Conservation (phyloP, 1,140 invertebrate genomes). For the Ptiloglossa arizonensis region DNA sequence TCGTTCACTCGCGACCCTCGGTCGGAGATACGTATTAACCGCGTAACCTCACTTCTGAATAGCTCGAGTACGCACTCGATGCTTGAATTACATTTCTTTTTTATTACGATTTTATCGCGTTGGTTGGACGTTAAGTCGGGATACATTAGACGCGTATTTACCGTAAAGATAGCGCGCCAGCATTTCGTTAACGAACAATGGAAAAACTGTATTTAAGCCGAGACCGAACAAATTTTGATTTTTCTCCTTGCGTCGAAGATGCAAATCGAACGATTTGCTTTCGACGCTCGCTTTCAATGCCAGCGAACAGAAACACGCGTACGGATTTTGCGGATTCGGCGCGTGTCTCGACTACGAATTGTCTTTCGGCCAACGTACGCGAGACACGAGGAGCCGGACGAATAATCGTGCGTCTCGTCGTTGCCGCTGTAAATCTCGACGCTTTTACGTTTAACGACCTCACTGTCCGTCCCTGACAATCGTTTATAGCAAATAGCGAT, state of each 20-base stretch:
- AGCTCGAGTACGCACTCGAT: conserved; percentile 26
- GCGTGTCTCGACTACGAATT: neutral
- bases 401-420: too few relatives aligned
- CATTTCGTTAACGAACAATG: conserved; percentile 7
- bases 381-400: neutral
- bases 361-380: neutral
- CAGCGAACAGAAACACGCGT: too few relatives aligned
- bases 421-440: neutral
- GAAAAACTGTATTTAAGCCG: neutral
- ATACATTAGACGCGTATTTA: conserved; percentile 20
- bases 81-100: conserved; percentile 17
- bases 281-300: too few relatives aligned
- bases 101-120: conserved; percentile 40
- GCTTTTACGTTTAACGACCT: conserved; percentile 54
- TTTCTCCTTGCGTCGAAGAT: neutral
- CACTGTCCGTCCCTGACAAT: conserved; percentile 66
- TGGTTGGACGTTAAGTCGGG: conserved; percentile 13
- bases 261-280: neutral
- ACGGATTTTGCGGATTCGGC: too few relatives aligned
- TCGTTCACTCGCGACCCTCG: conserved; percentile 8
- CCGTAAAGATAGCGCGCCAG: neutral
- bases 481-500: conserved; percentile 56
- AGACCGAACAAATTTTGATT: neutral
- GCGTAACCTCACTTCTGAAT: conserved; percentile 13
- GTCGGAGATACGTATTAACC: conserved; percentile 37